These are phyloP conservation scores for Telenomus remus DNA, from an alignment of 1,140 invertebrate species.

Conservation along the genomic window DNA sequence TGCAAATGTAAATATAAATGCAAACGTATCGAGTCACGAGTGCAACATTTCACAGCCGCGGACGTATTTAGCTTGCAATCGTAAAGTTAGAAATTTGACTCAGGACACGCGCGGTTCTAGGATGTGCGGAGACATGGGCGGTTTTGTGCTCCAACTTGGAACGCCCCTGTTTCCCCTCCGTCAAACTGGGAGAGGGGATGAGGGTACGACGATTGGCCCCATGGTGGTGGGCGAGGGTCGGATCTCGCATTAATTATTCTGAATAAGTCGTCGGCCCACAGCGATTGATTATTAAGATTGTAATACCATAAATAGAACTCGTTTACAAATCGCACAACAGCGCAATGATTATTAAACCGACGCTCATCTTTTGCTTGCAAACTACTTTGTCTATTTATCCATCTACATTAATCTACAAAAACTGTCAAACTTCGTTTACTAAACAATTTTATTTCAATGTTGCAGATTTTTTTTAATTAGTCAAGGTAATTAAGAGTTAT, in stretches of 20 bases:
- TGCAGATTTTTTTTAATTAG: no score
- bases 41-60: constrained; percentile 20
- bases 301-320: constrained; percentile 74
- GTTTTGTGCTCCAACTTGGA: constrained; percentile 17
- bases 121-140: constrained; percentile 56
- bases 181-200: constrained; percentile 36
- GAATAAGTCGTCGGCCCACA: constrained; percentile 74
- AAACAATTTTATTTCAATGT: no score
- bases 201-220: constrained; percentile 58
- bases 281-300: constrained; percentile 73
- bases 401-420: constrained; percentile 20
- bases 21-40: constrained; percentile 13
- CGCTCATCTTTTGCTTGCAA: constrained; percentile 22
- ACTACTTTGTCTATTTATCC: constrained; percentile 23
- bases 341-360: constrained; percentile 63
- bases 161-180: constrained; percentile 65
- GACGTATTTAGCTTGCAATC: constrained; percentile 6
- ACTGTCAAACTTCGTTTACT: not conserved
- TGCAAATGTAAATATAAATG: constrained; percentile 37
- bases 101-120: constrained; percentile 25
- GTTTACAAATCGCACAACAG: constrained; percentile 70
- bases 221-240: constrained; percentile 48
- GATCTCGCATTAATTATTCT: constrained; percentile 73
- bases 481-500: no score
- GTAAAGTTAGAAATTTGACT: constrained; percentile 33